A percentile compares a stretch with the other conserved stretches of the same genome.
Evolutionary conservation across 1,140 invertebrate genomes (phyloP).

Genomic region (Chelonus insularis): DNA sequence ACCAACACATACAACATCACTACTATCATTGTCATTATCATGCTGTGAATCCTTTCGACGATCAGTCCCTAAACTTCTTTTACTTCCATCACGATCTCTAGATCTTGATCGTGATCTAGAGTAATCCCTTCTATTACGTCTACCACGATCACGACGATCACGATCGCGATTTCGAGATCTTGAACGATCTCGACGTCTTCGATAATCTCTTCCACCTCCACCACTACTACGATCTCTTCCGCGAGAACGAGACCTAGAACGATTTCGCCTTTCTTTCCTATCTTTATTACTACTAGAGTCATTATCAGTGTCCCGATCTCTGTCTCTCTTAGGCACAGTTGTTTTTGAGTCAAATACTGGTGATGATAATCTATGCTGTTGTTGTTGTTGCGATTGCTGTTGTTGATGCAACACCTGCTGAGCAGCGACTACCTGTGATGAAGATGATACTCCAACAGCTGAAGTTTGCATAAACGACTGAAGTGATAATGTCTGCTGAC

Average conservation of each 20-base stretch:
- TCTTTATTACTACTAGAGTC: constrained; percentile 58
- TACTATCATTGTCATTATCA: constrained; percentile 43
- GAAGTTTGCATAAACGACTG: constrained; percentile 63
- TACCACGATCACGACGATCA: constrained; percentile 64
- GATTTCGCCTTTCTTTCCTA: constrained; percentile 58
- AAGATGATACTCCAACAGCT: constrained; percentile 36
- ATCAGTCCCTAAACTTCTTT: constrained; percentile 29
- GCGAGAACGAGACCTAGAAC: constrained; percentile 46
- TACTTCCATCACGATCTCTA: constrained; percentile 46
- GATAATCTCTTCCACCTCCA: constrained; percentile 61
- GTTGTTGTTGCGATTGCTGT: constrained; percentile 30
- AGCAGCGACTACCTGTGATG: constrained; percentile 41
- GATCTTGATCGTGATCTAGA: constrained; percentile 55
- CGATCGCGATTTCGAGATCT: constrained; percentile 51
- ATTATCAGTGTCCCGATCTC: constrained; percentile 44
- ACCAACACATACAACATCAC: constrained; percentile 53
- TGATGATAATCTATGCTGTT: constrained; percentile 35
- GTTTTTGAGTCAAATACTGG: constrained; percentile 26
- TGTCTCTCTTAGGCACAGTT: constrained; percentile 34
- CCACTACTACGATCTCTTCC: constrained; percentile 58
- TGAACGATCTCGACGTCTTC: constrained; percentile 39
- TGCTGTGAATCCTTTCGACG: constrained; percentile 46
- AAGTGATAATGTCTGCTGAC: constrained; percentile 66
- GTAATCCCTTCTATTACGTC: constrained; percentile 49
- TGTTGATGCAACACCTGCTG: constrained; percentile 32